Percentiles rank a stretch among this genome's conserved stretches.
phyloP scores from a whole-genome alignment of 2,113 vertebrate species.

The Saccopteryx leptura region DNA sequence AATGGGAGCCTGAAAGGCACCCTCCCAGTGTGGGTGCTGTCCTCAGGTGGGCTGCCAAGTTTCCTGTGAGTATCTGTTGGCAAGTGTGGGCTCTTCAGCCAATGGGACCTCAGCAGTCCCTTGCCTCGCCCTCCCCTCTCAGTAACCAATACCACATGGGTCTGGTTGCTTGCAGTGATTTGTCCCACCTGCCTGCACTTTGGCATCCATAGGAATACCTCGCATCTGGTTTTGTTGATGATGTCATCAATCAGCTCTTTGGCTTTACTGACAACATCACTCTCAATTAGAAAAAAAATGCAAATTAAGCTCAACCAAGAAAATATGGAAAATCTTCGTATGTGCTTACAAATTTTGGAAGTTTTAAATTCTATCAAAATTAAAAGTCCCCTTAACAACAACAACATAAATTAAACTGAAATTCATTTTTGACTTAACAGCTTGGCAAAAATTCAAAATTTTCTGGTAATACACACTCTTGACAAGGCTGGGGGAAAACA shows the following conservation, averaged over 20 bases:
- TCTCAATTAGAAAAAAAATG: constrained; percentile 22
- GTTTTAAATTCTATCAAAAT: constrained; percentile 11
- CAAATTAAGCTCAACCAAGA: constrained; percentile 22
- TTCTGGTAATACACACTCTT: not conserved
- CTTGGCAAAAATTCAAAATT: not conserved
- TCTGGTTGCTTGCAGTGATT: not conserved
- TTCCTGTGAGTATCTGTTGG: not conserved
- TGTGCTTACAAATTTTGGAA: not conserved
- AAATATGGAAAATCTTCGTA: not conserved
- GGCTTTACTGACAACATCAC: not conserved
- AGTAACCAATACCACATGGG: rapidly evolving
- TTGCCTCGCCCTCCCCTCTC: not conserved
- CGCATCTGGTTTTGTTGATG: not conserved
- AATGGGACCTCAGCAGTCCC: not conserved
- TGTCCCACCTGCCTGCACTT: not conserved
- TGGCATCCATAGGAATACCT: not conserved
- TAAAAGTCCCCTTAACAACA: not conserved
- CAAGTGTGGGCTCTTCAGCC: not conserved
- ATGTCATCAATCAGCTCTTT: not conserved
- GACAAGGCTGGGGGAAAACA: not conserved
- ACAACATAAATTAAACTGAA: not conserved
- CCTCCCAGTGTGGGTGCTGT: not conserved
- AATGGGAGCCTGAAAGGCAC: not conserved
- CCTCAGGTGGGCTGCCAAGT: not conserved
- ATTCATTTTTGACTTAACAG: not conserved